Base-by-base conservation (phyloP, 2,888 invertebrate species). In the Druceiella hillmani region DNA sequence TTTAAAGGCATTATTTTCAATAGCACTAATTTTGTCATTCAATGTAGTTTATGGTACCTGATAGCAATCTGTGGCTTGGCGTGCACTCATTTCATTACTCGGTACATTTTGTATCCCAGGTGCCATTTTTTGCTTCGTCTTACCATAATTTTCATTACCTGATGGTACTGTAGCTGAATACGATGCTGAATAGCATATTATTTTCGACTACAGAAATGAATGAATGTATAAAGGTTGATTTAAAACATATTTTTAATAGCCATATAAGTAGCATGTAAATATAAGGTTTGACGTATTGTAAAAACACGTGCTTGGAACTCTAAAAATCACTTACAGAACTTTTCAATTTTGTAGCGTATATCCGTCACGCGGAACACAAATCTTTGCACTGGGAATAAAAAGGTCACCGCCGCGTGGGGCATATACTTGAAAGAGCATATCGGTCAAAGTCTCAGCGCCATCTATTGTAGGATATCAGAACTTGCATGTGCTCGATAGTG, bases 31-130 rank as follows among this genome's bases (percentile, higher is more conserved):
- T 34, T 29, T 30, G 24, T 13, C 34, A 30, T 14, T 35, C 24
- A 39, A 35, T 34, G 35, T 14, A 32, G 25, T 37, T 33, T 22
- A 33, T 27, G 20, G 10, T 14, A 17, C 17, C 14, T 24, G 16
- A 39, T 17, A 32, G 31, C 37, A n/a, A n/a, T n/a, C n/a, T n/a
- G n/a, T n/a, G n/a, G n/a, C n/a, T n/a, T n/a, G n/a, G n/a, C n/a
- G 33, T 27, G 35, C 36, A 47, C 46, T 45, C 43, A 47, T 45
- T 31, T 48, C 29, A 11, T 43, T 39, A 43, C 14, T 33, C 26
- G 17, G 25, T 6, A 46, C 48, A 38, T 45, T 44, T 37, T 46
- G 25, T 13, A 47, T n/a, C n/a, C n/a, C n/a, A n/a, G n/a, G n/a
- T n/a, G n/a, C 37, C 17, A 37, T 39, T 38, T 30, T 42, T 29